Percentiles rank a stretch among this genome's conserved stretches.
Conservation (phyloP, 1,140 invertebrate genomes). For the Conus ventricosus region DNA sequence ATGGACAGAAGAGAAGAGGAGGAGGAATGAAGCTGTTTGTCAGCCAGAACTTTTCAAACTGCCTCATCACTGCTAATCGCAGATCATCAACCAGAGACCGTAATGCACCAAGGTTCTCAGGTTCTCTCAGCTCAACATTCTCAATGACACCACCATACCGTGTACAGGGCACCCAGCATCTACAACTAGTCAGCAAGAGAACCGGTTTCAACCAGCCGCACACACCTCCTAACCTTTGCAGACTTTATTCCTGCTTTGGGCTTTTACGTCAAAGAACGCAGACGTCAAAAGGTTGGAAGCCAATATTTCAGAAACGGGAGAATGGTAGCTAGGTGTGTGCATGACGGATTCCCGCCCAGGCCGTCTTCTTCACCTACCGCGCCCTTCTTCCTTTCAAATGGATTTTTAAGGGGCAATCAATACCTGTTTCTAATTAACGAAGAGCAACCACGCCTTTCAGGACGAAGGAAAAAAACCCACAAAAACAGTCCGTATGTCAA, state of each 20-base stretch:
- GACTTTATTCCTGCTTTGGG: not conserved
- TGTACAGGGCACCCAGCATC: not conserved
- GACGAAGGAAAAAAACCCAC: not conserved
- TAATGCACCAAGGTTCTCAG: no score
- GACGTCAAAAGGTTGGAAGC: not conserved
- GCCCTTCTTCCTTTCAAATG: not conserved
- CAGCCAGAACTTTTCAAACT: no score
- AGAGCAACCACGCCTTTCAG: not conserved
- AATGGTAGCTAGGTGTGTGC: not conserved
- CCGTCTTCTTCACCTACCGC: not conserved
- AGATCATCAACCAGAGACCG: no score
- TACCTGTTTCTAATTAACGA: not conserved
- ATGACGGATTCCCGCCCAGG: not conserved
- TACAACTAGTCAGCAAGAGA: not conserved
- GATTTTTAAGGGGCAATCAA: not conserved
- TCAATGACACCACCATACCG: no score
- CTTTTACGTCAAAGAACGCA: not conserved
- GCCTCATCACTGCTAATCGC: no score
- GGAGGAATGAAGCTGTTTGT: no score
- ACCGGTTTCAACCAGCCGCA: not conserved
- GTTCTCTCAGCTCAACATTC: no score
- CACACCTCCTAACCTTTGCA: not conserved
- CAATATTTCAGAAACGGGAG: conserved; percentile 4
- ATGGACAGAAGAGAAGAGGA: no score
- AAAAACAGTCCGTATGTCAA: not conserved